Base-by-base conservation (phyloP, 2,888 invertebrate genomes). In the Zele albiditarsus region DNA sequence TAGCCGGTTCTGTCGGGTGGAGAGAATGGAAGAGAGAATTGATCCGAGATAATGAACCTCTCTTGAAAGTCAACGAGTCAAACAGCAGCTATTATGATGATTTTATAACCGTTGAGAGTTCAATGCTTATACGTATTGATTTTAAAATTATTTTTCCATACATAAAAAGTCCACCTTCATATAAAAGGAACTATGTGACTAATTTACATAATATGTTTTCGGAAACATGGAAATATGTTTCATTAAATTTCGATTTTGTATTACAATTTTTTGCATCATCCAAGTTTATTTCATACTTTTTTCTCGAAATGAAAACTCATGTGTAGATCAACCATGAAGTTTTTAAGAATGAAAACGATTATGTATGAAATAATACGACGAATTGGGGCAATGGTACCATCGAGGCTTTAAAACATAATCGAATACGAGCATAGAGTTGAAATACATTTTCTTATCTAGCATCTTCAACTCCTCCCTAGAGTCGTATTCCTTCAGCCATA, bases 1-100 rank as follows among this genome's bases (percentile, higher is more conserved):
- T 88, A 87, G 82, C 86, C 84, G 85, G 86, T 87, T 86, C 83
- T 76, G 82, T 80, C 82, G 80, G 79, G 80, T 82, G 80, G 81
- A 81, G 80, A 68, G 78, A 81, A 80, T 81, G 83, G 85, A 84
- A 66, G 78, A 81, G 80, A 80, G 83, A 86, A 84, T 86, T 84
- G 82, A 80, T 53, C 53, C 20, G 8, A 84, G 82, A 87, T 87
- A 88, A 87, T 84, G 87, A 87, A 87, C 84, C 84, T 82, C 53
- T 53, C 83, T 82, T 77, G 79, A 79, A 83, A 80, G 79, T 81
- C 78, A 80, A 76, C 79, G 77, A 77, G 68, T 60, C 66, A 57
- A 60, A 73, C 69, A 68, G 68, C 65, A 67, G 33, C 67, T 60
- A 60, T 60, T 27, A 28, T 60, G 27, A 25, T 60, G 25, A 28